Conservation (phyloP, 1,140 invertebrate genomes). For the Homalodisca vitripennis region DNA sequence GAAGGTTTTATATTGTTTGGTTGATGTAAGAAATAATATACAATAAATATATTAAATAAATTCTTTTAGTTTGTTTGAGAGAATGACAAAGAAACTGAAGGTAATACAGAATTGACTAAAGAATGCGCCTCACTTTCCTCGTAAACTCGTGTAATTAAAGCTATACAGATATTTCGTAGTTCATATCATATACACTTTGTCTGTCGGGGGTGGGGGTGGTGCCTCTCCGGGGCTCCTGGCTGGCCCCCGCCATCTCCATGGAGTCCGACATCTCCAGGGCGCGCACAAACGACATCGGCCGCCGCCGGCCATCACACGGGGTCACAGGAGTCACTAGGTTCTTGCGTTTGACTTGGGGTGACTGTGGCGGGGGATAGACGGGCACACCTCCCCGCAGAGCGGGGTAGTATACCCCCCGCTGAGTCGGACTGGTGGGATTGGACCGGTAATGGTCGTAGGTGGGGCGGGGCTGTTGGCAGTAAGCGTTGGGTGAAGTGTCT, state of each 20-base stretch:
- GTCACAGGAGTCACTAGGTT: slow-evolving; percentile 52
- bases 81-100: background rate
- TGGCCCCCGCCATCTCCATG: slow-evolving; percentile 63
- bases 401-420: slow-evolving; percentile 51
- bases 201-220: slow-evolving; percentile 74
- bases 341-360: slow-evolving; percentile 64
- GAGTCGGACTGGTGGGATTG: slow-evolving; percentile 75
- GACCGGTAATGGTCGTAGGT: slow-evolving; percentile 60
- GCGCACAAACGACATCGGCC: slow-evolving; percentile 90
- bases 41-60: no score
- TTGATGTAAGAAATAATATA: no score
- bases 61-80: no score
- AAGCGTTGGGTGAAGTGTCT: slow-evolving; percentile 61
- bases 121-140: background rate
- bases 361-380: slow-evolving; percentile 63
- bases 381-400: slow-evolving; percentile 61
- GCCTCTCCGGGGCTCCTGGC: slow-evolving; percentile 48
- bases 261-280: slow-evolving; percentile 88
- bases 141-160: slow-evolving; percentile 34
- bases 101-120: background rate
- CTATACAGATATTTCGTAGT: slow-evolving; percentile 93
- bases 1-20: no score
- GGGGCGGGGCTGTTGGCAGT: slow-evolving; percentile 45
- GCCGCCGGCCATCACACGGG: slow-evolving; percentile 52
- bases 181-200: slow-evolving; percentile 91